Percentiles rank a stretch among this genome's conserved stretches.
phyloP scores from a whole-genome alignment of 2,113 vertebrate species.

The Peromyscus leucopus region DNA sequence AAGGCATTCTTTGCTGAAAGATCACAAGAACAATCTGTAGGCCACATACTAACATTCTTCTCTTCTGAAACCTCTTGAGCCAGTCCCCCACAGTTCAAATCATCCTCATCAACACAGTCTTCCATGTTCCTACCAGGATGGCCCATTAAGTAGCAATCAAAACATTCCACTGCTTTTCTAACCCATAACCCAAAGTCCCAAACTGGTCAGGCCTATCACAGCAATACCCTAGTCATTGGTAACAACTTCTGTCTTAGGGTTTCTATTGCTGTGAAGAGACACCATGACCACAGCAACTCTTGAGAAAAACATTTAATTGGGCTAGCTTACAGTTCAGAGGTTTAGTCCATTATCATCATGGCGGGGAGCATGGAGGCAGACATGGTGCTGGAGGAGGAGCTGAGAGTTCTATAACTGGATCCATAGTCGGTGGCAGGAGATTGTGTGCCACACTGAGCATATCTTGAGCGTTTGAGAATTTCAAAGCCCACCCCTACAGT shows the following conservation, averaged over 20 bases:
- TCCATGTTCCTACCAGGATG: neutral
- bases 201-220: neutral
- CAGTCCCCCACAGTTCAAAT: neutral
- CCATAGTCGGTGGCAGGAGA: neutral
- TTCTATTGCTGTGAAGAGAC: neutral
- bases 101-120: neutral
- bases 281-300: neutral
- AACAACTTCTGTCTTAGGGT: neutral
- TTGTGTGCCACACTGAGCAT: neutral
- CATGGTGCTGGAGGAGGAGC: neutral
- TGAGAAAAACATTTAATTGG: neutral
- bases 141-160: neutral
- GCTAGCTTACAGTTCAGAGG: neutral
- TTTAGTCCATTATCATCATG: neutral
- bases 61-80: neutral
- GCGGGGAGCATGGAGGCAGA: neutral
- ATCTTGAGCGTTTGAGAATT: neutral
- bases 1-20: too few species aligned
- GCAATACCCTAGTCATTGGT: neutral
- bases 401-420: neutral
- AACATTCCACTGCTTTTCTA: neutral
- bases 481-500: neutral
- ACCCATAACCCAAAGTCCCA: neutral
- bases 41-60: neutral
- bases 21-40: neutral